phyloP scores from a whole-genome alignment of 2,797 vertebrate genomes.

The Chloroceryle amazona region DNA sequence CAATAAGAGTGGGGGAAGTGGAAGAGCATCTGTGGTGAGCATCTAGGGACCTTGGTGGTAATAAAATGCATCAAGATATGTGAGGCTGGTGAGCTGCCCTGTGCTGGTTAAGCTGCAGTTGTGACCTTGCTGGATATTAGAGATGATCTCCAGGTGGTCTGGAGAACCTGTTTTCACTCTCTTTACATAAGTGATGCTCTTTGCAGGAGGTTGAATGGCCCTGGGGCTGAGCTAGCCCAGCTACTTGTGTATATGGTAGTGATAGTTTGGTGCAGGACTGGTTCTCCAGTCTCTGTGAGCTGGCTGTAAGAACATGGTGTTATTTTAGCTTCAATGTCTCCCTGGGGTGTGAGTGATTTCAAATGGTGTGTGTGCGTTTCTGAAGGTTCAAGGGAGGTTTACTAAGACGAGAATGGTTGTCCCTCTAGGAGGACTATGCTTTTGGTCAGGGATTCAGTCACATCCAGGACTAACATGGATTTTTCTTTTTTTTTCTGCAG shows the following conservation, averaged over 20 bases:
- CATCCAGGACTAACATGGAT: background rate
- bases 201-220: background rate
- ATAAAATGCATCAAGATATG: background rate
- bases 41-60: background rate
- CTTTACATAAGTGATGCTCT: accelerated
- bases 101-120: background rate
- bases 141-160: background rate
- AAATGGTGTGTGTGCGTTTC: background rate
- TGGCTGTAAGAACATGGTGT: background rate
- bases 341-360: background rate
- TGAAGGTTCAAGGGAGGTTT: background rate
- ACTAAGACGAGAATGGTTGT: background rate
- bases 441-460: background rate
- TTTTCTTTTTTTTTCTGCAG: background rate
- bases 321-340: background rate
- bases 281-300: background rate
- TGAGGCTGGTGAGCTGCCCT: background rate
- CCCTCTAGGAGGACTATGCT: background rate
- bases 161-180: background rate
- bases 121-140: background rate
- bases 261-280: background rate
- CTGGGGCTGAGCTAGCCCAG: background rate
- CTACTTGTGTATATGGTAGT: accelerated
- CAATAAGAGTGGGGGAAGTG: background rate
- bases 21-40: background rate